Evolutionary conservation across 23 tunicate genomes (phyloP).

Genomic region (Phallusia fumigata): DNA sequence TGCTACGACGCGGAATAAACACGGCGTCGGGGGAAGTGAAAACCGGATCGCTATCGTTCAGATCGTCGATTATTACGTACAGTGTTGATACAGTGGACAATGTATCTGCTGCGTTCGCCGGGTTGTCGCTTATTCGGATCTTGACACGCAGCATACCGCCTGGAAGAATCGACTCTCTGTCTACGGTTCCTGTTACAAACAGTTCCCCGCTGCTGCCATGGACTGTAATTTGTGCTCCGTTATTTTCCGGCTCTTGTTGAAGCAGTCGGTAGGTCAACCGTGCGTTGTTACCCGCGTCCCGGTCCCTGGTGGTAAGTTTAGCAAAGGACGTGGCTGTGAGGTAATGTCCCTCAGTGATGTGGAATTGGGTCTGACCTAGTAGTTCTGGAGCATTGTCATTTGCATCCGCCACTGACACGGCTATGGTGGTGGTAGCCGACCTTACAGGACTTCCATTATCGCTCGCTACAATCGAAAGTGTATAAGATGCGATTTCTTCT

Average conservation of each 20-base stretch:
- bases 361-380: background rate
- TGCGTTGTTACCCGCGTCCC: slow-evolving; percentile 22
- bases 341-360: slow-evolving; percentile 49
- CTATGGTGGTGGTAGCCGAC: slow-evolving; percentile 19
- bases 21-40: slow-evolving; percentile 38
- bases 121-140: slow-evolving; percentile 37
- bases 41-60: slow-evolving; percentile 58
- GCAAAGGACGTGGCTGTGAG: slow-evolving; percentile 24
- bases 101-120: slow-evolving; percentile 3
- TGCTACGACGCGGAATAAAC: slow-evolving; percentile 23
- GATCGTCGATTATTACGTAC: slow-evolving; percentile 36
- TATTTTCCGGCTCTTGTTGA: background rate
- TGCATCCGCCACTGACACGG: slow-evolving; percentile 31
- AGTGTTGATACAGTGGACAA: slow-evolving; percentile 12
- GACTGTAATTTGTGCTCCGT: slow-evolving; percentile 12
- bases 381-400: slow-evolving; percentile 54
- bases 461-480: slow-evolving; percentile 18
- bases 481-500: slow-evolving; percentile 12
- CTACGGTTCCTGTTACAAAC: slow-evolving; percentile 49
- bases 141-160: slow-evolving; percentile 31
- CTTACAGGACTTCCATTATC: background rate
- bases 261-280: slow-evolving; percentile 15
- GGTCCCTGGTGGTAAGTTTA: slow-evolving; percentile 27
- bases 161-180: slow-evolving; percentile 49
- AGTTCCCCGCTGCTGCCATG: slow-evolving; percentile 34